These are phyloP conservation scores for Hippoglossus hippoglossus DNA, from an alignment of 2,797 vertebrate species.

Conservation along the genomic window DNA sequence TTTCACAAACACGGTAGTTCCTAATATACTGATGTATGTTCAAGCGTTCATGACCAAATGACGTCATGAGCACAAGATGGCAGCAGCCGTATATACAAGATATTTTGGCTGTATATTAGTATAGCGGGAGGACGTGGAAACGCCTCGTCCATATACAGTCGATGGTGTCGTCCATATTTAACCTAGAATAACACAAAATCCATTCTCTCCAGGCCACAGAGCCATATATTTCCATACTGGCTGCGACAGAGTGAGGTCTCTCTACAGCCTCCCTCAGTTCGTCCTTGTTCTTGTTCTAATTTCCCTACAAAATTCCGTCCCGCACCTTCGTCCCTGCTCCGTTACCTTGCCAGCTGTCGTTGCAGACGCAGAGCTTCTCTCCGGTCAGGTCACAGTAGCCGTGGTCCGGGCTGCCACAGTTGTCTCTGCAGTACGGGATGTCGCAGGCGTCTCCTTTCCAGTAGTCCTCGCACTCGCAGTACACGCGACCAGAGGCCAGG, in stretches of 20 bases:
- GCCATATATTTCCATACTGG: background rate
- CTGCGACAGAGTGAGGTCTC: background rate
- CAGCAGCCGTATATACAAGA: no score
- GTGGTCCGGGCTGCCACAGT: conserved; percentile 93
- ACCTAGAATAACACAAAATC: no score
- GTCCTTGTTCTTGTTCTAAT: background rate
- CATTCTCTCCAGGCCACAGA: background rate
- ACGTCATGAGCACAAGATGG: no score
- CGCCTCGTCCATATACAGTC: no score
- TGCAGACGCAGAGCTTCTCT: conserved; percentile 95
- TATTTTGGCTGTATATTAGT: no score
- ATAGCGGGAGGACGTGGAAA: no score
- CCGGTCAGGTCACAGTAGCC: conserved; percentile 96
- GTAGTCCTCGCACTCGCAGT: conserved; percentile 95
- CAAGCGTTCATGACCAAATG: no score
- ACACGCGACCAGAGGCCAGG: conserved; percentile 86
- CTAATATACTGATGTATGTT: no score
- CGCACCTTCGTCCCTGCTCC: background rate
- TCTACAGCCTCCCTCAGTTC: background rate
- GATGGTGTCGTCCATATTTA: no score
- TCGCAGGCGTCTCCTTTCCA: conserved; percentile 97
- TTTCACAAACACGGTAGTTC: no score
- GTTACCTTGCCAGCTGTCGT: conserved; percentile 96
- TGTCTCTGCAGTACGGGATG: conserved; percentile 92
- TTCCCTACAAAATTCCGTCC: background rate